Percentiles rank a stretch among this genome's conserved stretches.
Evolutionary conservation across 2,888 invertebrate genomes (phyloP).

Genomic region (Suillia variegata): DNA sequence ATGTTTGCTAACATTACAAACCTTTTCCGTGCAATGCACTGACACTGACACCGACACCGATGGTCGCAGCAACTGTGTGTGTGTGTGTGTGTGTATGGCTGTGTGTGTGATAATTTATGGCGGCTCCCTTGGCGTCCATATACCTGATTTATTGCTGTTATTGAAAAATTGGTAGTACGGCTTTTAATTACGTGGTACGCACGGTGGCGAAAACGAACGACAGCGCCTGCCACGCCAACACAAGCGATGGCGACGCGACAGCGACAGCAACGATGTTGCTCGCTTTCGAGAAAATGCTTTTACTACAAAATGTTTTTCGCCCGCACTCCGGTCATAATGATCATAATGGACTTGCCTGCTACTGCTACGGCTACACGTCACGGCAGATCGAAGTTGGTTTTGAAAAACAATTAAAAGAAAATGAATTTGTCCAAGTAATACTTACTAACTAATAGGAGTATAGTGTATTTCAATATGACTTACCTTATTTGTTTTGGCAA

Average conservation of each 20-base stretch:
- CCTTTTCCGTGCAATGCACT: too few relatives aligned
- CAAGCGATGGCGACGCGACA: neutral
- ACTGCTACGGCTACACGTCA: neutral
- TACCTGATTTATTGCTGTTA: slow-evolving; percentile 59
- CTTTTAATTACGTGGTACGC: slow-evolving; percentile 51
- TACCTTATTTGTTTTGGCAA: too few relatives aligned
- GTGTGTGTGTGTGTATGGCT: neutral
- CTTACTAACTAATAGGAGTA: too few relatives aligned
- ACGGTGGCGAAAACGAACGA: neutral
- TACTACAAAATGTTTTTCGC: neutral
- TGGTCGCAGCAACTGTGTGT: too few relatives aligned
- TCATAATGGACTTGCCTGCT: neutral
- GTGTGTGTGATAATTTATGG: slow-evolving; percentile 52
- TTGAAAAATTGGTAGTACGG: slow-evolving; percentile 56
- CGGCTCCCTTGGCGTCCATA: slow-evolving; percentile 52
- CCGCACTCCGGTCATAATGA: neutral
- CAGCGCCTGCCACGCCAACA: neutral
- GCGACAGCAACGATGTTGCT: neutral
- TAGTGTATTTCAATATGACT: too few relatives aligned
- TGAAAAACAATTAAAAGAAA: neutral
- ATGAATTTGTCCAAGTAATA: too few relatives aligned
- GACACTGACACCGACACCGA: too few relatives aligned
- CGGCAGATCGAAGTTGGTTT: neutral
- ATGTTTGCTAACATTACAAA: too few relatives aligned
- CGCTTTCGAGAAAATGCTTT: neutral